Evolutionary conservation across 2,888 invertebrate genomes (phyloP).

Genomic region (Lasioglossum calceatum): DNA sequence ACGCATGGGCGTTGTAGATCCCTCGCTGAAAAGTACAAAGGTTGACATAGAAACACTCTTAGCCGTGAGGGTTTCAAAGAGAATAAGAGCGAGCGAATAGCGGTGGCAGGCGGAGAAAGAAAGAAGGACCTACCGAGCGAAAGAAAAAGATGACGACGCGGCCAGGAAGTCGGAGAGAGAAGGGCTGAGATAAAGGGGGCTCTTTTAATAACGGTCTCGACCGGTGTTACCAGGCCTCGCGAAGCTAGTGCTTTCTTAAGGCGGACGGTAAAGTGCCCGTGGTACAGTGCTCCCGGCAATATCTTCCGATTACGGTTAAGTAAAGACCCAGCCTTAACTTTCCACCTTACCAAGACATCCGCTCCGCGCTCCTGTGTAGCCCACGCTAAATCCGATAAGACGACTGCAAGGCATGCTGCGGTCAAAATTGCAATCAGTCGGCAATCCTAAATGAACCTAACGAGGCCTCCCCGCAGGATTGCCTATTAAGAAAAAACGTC

Average conservation of each 20-base stretch:
- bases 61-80: slow-evolving; percentile 74
- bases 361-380: slow-evolving; percentile 55
- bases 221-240: slow-evolving; percentile 76
- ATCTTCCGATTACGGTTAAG: slow-evolving; percentile 84
- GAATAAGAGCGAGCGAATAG: slow-evolving; percentile 60
- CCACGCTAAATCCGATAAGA: slow-evolving; percentile 72
- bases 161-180: slow-evolving; percentile 33
- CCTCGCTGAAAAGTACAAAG: slow-evolving; percentile 83
- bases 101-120: slow-evolving; percentile 12
- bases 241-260: slow-evolving; percentile 82
- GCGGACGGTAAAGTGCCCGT: slow-evolving; percentile 83
- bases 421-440: slow-evolving; percentile 79
- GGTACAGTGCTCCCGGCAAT: slow-evolving; percentile 83
- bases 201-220: slow-evolving; percentile 83
- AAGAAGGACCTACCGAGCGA: slow-evolving; percentile 12
- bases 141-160: slow-evolving; percentile 25
- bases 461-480: slow-evolving; percentile 42
- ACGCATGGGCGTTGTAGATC: slow-evolving; percentile 78
- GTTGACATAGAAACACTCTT: slow-evolving; percentile 84
- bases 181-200: slow-evolving; percentile 76
- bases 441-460: slow-evolving; percentile 70
- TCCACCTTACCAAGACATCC: slow-evolving; percentile 75
- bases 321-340: slow-evolving; percentile 81
- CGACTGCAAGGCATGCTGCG: slow-evolving; percentile 67
- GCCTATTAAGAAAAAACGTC: slow-evolving; percentile 40